These are phyloP conservation scores for Aphidoletes aphidimyza DNA, from an alignment of 2,888 invertebrate species.

Conservation along the genomic window DNA sequence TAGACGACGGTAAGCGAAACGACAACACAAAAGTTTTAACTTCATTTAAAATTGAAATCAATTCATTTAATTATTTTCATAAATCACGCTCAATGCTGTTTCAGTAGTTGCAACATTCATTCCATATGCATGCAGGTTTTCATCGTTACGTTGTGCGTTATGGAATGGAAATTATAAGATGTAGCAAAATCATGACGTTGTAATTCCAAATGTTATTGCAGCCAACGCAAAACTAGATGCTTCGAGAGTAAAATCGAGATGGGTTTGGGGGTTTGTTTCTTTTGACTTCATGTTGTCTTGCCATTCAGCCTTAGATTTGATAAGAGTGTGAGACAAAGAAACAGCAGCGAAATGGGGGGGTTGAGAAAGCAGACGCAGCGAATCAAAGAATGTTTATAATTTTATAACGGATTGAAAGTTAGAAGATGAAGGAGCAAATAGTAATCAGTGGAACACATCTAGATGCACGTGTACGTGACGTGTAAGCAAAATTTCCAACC, in stretches of 20 bases:
- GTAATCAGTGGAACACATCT: constrained; percentile 37
- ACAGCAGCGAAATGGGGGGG: not conserved
- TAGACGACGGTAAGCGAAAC: not conserved
- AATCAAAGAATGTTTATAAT: constrained; percentile 1
- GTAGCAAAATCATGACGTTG: constrained; percentile 23
- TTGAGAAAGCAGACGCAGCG: too few relatives aligned
- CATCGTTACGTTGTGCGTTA: not conserved
- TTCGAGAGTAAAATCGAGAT: too few relatives aligned
- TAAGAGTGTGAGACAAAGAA: not conserved
- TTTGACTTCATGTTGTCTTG: too few relatives aligned
- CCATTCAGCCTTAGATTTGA: too few relatives aligned
- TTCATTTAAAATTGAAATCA: constrained; percentile 51
- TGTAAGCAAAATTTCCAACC: not conserved
- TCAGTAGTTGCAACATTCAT: constrained; percentile 30
- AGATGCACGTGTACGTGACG: constrained; percentile 48
- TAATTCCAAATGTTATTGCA: constrained; percentile 10
- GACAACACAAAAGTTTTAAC: constrained; percentile 21
- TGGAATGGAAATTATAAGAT: too few relatives aligned
- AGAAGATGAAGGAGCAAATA: constrained; percentile 33
- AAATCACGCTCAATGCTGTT: constrained; percentile 13
- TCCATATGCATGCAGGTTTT: constrained; percentile 38
- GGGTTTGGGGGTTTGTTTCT: too few relatives aligned
- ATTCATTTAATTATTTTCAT: constrained; percentile 49
- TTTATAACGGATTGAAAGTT: constrained; percentile 40
- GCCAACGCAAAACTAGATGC: too few relatives aligned